Conservation (phyloP, 2,888 invertebrate genomes). For the Orthonychiurus folsomi region DNA sequence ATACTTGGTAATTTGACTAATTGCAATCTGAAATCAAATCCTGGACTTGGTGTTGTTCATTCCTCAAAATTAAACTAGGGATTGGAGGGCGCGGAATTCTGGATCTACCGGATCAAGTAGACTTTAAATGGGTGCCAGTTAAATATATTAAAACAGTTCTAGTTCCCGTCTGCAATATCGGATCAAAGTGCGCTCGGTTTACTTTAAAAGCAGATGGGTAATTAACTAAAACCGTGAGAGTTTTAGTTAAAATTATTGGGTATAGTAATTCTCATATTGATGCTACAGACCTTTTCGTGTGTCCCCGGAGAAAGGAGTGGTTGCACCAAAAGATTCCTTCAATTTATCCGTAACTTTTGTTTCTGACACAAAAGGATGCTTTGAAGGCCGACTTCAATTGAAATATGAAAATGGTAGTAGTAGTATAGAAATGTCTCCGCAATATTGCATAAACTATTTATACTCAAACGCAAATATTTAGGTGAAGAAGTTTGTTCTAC, state of each 20-base stretch:
- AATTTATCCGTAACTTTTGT: slow-evolving; percentile 26
- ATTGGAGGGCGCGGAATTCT: slow-evolving; percentile 30
- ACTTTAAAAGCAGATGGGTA: slow-evolving; percentile 28
- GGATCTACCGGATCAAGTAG: slow-evolving; percentile 29
- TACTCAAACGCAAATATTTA: no score
- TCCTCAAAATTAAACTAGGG: no score
- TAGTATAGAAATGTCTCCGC: not conserved
- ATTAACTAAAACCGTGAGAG: no score
- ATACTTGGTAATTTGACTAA: slow-evolving; percentile 22
- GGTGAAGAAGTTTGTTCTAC: slow-evolving; percentile 23
- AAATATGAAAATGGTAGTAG: slow-evolving; percentile 33
- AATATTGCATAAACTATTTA: slow-evolving; percentile 5
- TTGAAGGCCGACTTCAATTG: slow-evolving; percentile 26
- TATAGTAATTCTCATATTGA: no score
- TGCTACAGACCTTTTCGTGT: slow-evolving; percentile 30
- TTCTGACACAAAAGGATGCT: slow-evolving; percentile 12
- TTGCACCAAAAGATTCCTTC: slow-evolving; percentile 25
- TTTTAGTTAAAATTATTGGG: no score
- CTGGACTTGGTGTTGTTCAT: slow-evolving; percentile 3
- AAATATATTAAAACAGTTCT: slow-evolving; percentile 23
- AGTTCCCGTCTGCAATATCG: slow-evolving; percentile 25
- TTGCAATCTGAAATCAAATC: not conserved
- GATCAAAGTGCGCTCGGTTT: slow-evolving; percentile 24
- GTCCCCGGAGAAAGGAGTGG: slow-evolving; percentile 28
- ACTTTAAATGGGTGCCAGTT: slow-evolving; percentile 27